phyloP scores from a whole-genome alignment of 1,140 invertebrate genomes.

The Nasonia longicornis region DNA sequence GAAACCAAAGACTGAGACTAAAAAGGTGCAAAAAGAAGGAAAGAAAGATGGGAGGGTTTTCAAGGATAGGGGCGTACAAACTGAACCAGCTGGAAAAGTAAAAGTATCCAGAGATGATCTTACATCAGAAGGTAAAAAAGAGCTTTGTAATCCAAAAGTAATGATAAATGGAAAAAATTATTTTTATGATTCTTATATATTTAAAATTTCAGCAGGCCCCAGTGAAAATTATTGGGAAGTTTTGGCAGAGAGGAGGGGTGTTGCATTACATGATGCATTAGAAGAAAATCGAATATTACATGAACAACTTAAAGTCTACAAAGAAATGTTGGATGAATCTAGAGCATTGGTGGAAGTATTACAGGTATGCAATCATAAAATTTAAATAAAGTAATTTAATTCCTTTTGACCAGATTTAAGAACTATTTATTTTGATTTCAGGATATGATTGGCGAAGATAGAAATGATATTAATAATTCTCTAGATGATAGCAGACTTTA shows the following conservation, averaged over 20 bases:
- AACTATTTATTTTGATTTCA: constrained; percentile 49
- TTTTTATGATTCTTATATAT: constrained; percentile 39
- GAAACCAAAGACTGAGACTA: constrained; percentile 35
- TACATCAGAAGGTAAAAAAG: constrained; percentile 68
- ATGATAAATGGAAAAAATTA: background rate
- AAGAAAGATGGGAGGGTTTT: constrained; percentile 61
- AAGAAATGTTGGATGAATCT: constrained; percentile 77
- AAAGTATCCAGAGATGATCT: constrained; percentile 73
- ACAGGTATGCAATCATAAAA: constrained; percentile 67
- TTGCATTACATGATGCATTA: constrained; percentile 75
- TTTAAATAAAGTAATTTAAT: constrained; percentile 26
- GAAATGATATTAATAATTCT: constrained; percentile 63
- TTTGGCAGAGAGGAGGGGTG: constrained; percentile 75
- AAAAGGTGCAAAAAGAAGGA: constrained; percentile 51
- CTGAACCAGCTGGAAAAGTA: constrained; percentile 64
- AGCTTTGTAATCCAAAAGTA: background rate
- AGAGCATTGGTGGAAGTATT: constrained; percentile 76
- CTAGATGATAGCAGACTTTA: constrained; percentile 61
- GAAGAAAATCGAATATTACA: constrained; percentile 76
- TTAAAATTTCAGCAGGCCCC: constrained; percentile 64
- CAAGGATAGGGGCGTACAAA: constrained; percentile 71
- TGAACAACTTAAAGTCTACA: constrained; percentile 74
- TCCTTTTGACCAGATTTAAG: constrained; percentile 26
- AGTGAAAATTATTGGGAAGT: constrained; percentile 79
- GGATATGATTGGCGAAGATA: constrained; percentile 66